phyloP scores from a whole-genome alignment of 2,888 invertebrate species.

The Ferdinandea cuprea region DNA sequence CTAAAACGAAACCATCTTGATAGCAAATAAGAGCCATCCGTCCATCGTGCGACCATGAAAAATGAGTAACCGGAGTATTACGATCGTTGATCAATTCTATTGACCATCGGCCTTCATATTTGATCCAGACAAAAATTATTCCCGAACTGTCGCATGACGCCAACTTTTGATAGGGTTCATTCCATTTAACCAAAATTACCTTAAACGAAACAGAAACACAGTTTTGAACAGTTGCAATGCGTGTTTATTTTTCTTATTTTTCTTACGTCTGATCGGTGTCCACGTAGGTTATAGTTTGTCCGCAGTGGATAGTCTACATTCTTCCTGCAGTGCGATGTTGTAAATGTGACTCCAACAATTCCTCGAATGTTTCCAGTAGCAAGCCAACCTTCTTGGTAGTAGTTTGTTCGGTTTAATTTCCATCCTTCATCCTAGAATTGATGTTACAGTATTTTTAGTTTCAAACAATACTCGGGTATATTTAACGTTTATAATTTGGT shows the following conservation, averaged over 20 bases:
- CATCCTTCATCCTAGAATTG: conserved; percentile 93
- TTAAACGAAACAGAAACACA: conserved; percentile 80
- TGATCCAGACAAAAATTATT: conserved; percentile 99
- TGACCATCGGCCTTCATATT: conserved; percentile 99
- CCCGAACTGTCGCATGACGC: conserved; percentile 99
- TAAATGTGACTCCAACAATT: conserved; percentile 97
- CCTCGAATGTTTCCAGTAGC: conserved; percentile 97
- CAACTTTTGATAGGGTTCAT: conserved; percentile 98
- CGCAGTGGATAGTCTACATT: conserved; percentile 93
- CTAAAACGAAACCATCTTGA: conserved; percentile 98
- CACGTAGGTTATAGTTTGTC: conserved; percentile 98
- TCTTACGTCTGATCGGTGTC: conserved; percentile 96
- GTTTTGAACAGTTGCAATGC: neutral
- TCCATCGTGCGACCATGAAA: conserved; percentile 99
- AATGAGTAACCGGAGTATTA: conserved; percentile 98
- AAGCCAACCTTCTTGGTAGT: conserved; percentile 99
- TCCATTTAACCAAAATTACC: conserved; percentile 98
- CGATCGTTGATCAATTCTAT: conserved; percentile 99
- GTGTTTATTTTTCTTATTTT: neutral
- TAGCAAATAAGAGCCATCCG: conserved; percentile 99
- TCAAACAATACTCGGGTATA: too few species aligned
- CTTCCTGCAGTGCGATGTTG: conserved; percentile 95
- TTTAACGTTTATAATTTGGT: too few species aligned
- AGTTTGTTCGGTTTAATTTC: conserved; percentile 97
- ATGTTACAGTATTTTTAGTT: too few species aligned